A percentile compares a stretch with the other conserved stretches of the same genome.
phyloP scores from a whole-genome alignment of 2,888 invertebrate genomes.

The Eupithecia abbreviata region DNA sequence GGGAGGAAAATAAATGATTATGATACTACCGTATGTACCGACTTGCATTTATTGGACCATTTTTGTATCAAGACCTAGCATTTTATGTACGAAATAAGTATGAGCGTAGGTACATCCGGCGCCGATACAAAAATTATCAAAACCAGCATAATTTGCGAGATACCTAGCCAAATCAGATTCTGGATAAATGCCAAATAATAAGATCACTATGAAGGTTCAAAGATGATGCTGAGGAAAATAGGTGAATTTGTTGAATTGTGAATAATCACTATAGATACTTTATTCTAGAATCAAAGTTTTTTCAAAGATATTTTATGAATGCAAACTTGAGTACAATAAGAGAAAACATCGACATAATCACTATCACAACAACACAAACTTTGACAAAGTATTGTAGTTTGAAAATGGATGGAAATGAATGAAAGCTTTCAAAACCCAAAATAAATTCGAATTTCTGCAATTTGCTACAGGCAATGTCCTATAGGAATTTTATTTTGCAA shows the following conservation, averaged over 20 bases:
- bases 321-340: too few species aligned
- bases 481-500: too few species aligned
- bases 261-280: neutral
- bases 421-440: too few species aligned
- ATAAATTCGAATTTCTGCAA: too few species aligned
- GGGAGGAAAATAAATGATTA: too few species aligned
- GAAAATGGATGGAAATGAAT: too few species aligned
- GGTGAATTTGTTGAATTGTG: neutral
- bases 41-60: neutral
- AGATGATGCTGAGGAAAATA: neutral
- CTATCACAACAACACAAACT: too few species aligned
- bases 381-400: too few species aligned
- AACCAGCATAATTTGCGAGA: constrained; percentile 1
- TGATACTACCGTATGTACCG: neutral
- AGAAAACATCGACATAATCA: too few species aligned
- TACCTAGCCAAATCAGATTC: neutral
- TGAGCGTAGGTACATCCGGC: neutral
- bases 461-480: too few species aligned
- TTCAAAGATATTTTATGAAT: too few species aligned
- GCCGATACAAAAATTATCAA: neutral
- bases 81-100: neutral
- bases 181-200: constrained; percentile 3
- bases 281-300: too few species aligned
- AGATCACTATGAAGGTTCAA: neutral
- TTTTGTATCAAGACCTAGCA: neutral